Evolutionary conservation across 1,140 invertebrate species (phyloP).

Genomic region (Heterodera schachtii): DNA sequence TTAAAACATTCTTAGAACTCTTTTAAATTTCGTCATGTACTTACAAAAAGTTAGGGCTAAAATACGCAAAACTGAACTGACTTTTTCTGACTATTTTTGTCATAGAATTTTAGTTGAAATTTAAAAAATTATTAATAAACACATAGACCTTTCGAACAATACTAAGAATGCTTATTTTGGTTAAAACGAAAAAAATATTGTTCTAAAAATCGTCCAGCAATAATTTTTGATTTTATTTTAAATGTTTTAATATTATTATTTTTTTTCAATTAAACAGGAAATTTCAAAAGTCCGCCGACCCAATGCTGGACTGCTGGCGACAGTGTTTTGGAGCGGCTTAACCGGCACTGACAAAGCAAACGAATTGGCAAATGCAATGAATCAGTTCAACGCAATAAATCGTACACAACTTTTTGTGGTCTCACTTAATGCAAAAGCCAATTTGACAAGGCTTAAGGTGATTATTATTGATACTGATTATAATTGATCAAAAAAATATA

Average conservation of each 20-base stretch:
- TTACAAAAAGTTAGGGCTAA: no score
- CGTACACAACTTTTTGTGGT: slow-evolving; percentile 31
- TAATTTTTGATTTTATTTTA: not conserved
- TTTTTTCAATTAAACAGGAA: slow-evolving; percentile 8
- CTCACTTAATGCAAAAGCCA: slow-evolving; percentile 10
- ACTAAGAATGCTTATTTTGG: no score
- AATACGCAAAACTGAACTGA: no score
- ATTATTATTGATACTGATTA: no score
- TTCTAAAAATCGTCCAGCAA: not conserved
- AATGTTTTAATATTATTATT: not conserved
- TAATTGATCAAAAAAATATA: no score
- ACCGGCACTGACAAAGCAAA: slow-evolving; percentile 24
- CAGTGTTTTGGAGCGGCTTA: slow-evolving; percentile 34
- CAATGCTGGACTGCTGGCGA: slow-evolving; percentile 16
- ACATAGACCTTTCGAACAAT: no score
- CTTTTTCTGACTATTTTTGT: no score
- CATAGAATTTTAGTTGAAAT: no score
- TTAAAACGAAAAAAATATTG: no score
- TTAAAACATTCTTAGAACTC: no score
- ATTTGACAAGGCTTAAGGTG: slow-evolving; percentile 28
- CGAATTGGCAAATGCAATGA: slow-evolving; percentile 18
- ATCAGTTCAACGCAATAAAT: not conserved
- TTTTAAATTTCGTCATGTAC: no score
- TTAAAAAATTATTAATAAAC: no score
- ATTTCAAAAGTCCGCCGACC: slow-evolving; percentile 16